A percentile compares a stretch with the other conserved stretches of the same genome.
Conservation (phyloP, 2,888 invertebrate genomes). For the Latrodectus hesperus region DNA sequence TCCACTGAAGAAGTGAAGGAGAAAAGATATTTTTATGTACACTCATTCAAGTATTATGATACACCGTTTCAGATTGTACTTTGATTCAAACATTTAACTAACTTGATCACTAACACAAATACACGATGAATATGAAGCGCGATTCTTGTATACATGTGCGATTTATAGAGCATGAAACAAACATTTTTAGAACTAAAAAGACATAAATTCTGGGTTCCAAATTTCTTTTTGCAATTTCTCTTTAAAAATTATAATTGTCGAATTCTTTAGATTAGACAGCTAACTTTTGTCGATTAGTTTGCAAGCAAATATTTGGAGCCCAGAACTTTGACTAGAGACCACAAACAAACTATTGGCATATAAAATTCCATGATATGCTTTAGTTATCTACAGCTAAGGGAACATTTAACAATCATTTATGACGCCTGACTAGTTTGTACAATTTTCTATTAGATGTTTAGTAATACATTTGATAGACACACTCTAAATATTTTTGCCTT, state of each 20-base stretch:
- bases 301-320: conserved; percentile 15
- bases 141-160: conserved; percentile 45
- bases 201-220: conserved; percentile 24
- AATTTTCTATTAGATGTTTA: conserved; percentile 50
- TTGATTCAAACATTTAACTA: conserved; percentile 63
- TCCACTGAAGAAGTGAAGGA: conserved; percentile 46
- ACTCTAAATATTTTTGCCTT: conserved; percentile 63
- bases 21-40: conserved; percentile 47
- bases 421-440: conserved; percentile 66
- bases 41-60: conserved; percentile 33
- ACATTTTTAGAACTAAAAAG: conserved; percentile 30
- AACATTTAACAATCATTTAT: conserved; percentile 56
- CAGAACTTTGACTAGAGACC: conserved; percentile 63
- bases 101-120: conserved; percentile 60
- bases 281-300: background rate
- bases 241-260: background rate
- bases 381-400: conserved; percentile 45
- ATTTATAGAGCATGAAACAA: conserved; percentile 43
- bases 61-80: conserved; percentile 51
- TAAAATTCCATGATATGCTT: conserved; percentile 68
- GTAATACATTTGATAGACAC: conserved; percentile 41
- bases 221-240: background rate
- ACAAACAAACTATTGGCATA: conserved; percentile 63
- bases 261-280: background rate
- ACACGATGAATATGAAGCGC: conserved; percentile 58